Conservation (phyloP, 2,113 vertebrate species). For the Copsychus sechellarum region DNA sequence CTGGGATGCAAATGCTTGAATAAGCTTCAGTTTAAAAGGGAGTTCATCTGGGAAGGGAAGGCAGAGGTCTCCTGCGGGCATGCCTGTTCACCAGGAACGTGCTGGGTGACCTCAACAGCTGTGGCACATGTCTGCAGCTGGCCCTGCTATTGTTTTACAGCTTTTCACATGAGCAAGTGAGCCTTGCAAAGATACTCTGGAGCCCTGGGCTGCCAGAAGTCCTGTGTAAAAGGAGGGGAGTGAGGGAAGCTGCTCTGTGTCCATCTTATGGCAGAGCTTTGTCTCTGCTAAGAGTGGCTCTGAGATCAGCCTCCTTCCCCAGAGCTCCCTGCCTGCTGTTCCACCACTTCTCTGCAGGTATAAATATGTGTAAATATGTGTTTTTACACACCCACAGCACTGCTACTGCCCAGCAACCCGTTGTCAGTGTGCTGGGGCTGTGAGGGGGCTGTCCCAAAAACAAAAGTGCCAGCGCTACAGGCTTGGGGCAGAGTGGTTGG, state of each 20-base stretch:
- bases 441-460: neutral
- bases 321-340: neutral
- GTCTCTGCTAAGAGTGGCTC: neutral
- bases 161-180: neutral
- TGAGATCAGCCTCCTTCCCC: neutral
- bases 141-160: neutral
- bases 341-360: neutral
- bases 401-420: neutral
- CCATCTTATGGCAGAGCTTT: neutral
- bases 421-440: neutral
- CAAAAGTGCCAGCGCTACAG: neutral
- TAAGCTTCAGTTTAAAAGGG: conserved; percentile 2
- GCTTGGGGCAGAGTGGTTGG: neutral
- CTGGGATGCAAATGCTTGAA: neutral
- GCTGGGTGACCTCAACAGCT: neutral
- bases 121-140: neutral
- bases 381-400: neutral
- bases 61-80: neutral
- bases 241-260: neutral
- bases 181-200: neutral
- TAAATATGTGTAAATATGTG: neutral
- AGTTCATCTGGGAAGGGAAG: neutral
- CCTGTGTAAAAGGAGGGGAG: neutral
- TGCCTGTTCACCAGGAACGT: neutral
- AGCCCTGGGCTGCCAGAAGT: neutral